Evolutionary conservation across 53 echinoderm and acorn worm species (phyloP), one percentile per base, ranked within the genome.

Genomic region (Temnopleurus reevesii): DNA sequence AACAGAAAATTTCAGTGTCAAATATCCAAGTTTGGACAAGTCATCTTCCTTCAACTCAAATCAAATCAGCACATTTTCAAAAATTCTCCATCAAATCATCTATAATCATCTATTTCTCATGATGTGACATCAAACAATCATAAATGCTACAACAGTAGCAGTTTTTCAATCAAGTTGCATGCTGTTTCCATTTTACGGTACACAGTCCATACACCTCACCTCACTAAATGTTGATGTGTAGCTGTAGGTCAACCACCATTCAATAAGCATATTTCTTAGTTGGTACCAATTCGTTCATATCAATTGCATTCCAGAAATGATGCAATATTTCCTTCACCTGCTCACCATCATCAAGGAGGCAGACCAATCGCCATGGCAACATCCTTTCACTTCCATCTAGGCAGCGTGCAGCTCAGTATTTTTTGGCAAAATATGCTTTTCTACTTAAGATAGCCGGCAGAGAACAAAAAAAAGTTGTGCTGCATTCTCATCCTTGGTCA

Each of bases 1-100:
- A 41, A 71, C 71, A 71, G 41, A 71, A 71, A 71, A 71, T 71
- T 71, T 71, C 71, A 71, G 71, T 71, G 71, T 71, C 71, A 43
- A 71, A 71, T 31, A 71, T n/a, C n/a, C n/a, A n/a, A n/a, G n/a
- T 18, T 15, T 54, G 55, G 24, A 30, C 24, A 6, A 26, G 24
- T 6, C 24, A 61, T 26, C 81, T 80, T 19, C 46, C 25, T 25
- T 35, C 19, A 54, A 19, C 19, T 45, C 43, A 80, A 34, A 53
- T 89, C 63, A 15, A 71, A 46, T 19, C 53, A 24, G 66, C n/a
- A 46, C 35, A 47, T 71, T 17, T 49, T 33, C 76, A 41, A 6
- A 18, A 13, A 8, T 34, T 46, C 21, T 30, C 30, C 66, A 46
- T 46, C 76, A 30, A 46, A 64, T 18, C 66, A 33, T 19, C 6